These are phyloP conservation scores for Hyperoplus lanceolatus DNA, from an alignment of 2,797 vertebrate species.

Conservation along the genomic window DNA sequence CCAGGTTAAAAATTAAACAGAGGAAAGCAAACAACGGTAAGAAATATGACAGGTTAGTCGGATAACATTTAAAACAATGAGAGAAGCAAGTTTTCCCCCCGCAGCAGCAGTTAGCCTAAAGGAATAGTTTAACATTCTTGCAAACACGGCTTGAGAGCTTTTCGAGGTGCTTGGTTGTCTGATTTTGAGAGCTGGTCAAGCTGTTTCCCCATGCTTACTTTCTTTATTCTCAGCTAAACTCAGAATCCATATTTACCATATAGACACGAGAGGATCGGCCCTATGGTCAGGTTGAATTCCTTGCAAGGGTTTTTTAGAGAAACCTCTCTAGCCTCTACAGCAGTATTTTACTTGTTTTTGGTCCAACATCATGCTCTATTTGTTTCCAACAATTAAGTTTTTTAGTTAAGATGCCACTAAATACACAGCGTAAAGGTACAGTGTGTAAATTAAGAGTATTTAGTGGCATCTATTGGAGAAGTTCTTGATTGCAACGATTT, in stretches of 20 bases:
- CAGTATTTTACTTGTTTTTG: not conserved
- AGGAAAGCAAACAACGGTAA: not conserved
- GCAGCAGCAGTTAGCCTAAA: not conserved
- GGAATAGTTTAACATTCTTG: constrained; percentile 13
- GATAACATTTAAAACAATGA: not conserved
- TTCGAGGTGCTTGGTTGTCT: not conserved
- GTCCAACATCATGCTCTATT: not conserved
- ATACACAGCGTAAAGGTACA: not conserved
- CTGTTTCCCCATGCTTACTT: not conserved
- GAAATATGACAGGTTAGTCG: not conserved
- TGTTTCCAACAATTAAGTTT: not conserved
- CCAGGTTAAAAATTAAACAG: not conserved
- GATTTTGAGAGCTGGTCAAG: not conserved
- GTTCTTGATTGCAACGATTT: no score
- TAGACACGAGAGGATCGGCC: no score
- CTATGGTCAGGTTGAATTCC: no score
- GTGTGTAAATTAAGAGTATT: no score
- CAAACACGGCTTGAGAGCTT: not conserved
- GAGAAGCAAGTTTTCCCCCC: not conserved
- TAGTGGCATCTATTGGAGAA: no score
- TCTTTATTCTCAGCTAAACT: not conserved
- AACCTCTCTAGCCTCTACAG: not conserved
- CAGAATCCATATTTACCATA: not conserved
- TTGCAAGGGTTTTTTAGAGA: no score
- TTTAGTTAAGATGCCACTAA: not conserved